A percentile compares a stretch with the other conserved stretches of the same genome.
These are phyloP conservation scores for Conus ventricosus DNA, from an alignment of 1,140 invertebrate genomes.

Conservation along the genomic window DNA sequence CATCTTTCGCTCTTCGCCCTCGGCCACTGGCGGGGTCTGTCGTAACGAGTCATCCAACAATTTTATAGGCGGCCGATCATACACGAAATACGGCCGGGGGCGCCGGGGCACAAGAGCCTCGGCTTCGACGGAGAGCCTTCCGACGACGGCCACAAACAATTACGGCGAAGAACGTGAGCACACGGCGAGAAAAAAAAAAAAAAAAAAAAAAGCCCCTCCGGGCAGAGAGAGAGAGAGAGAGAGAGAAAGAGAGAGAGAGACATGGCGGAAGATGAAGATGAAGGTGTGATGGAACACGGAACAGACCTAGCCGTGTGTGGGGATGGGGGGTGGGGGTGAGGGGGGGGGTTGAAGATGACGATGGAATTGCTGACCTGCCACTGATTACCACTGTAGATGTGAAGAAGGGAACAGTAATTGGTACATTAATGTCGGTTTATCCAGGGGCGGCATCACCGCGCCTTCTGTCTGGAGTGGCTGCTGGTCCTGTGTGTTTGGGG, in stretches of 20 bases:
- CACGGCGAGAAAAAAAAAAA: not conserved
- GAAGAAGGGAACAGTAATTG: conserved; percentile 1
- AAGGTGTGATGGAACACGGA: too few species aligned
- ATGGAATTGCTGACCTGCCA: not conserved
- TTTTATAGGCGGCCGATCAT: conserved; percentile 30
- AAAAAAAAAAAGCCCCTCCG: not conserved
- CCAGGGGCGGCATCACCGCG: not conserved
- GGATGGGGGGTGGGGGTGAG: not conserved
- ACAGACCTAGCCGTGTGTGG: not conserved
- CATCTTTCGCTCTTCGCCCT: not conserved
- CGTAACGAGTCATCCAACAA: conserved; percentile 13
- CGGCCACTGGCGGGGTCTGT: not conserved
- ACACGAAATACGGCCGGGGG: not conserved
- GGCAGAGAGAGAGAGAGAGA: too few species aligned
- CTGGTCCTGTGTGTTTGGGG: too few species aligned
- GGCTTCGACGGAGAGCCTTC: not conserved
- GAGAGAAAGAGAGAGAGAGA: too few species aligned
- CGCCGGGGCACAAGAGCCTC: not conserved
- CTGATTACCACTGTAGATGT: not conserved
- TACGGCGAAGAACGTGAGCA: not conserved
- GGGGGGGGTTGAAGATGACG: not conserved
- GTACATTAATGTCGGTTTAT: not conserved
- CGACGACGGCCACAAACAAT: not conserved
- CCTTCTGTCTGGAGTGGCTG: not conserved
- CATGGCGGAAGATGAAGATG: too few species aligned